These are phyloP conservation scores for Gadus macrocephalus DNA, from an alignment of 2,113 vertebrate genomes.

Conservation along the genomic window DNA sequence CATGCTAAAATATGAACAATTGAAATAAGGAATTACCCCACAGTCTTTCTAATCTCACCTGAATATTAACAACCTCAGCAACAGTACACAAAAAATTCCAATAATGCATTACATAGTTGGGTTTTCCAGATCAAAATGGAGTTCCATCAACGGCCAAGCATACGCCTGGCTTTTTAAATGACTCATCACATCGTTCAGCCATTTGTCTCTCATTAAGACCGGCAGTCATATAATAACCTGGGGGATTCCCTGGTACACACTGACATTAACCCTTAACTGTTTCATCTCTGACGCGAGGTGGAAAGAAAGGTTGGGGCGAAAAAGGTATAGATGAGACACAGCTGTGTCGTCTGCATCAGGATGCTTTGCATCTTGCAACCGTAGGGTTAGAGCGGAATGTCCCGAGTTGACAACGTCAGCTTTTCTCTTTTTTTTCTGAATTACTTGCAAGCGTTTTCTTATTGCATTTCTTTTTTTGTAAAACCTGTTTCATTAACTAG, in stretches of 20 bases:
- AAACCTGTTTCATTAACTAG: not conserved
- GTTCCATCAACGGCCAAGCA: slow-evolving; percentile 27
- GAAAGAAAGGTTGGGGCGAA: slow-evolving; percentile 38
- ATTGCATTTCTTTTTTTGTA: not conserved
- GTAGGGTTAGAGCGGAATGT: slow-evolving; percentile 37
- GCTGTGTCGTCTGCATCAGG: slow-evolving; percentile 5
- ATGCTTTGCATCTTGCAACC: not conserved
- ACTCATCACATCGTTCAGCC: slow-evolving; percentile 24
- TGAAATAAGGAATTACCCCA: too few species aligned
- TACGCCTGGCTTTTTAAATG: slow-evolving; percentile 34
- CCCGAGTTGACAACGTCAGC: slow-evolving; percentile 18
- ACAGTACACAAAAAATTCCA: too few species aligned
- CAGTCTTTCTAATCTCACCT: too few species aligned
- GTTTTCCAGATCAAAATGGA: slow-evolving; percentile 2
- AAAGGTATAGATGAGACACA: slow-evolving; percentile 49
- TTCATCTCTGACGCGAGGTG: slow-evolving; percentile 48
- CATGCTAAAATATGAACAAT: too few species aligned
- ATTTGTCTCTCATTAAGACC: slow-evolving; percentile 17
- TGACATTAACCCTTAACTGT: slow-evolving; percentile 60
- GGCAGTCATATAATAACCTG: slow-evolving; percentile 18
- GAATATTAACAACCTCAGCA: too few species aligned
- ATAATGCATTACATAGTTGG: too few species aligned
- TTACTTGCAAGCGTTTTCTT: not conserved
- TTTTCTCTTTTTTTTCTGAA: not conserved
- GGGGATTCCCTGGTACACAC: slow-evolving; percentile 69